A percentile compares a stretch with the other conserved stretches of the same genome.
Evolutionary conservation across 2,797 vertebrate species (phyloP).

Genomic region (Dromococcyx pavoninus): DNA sequence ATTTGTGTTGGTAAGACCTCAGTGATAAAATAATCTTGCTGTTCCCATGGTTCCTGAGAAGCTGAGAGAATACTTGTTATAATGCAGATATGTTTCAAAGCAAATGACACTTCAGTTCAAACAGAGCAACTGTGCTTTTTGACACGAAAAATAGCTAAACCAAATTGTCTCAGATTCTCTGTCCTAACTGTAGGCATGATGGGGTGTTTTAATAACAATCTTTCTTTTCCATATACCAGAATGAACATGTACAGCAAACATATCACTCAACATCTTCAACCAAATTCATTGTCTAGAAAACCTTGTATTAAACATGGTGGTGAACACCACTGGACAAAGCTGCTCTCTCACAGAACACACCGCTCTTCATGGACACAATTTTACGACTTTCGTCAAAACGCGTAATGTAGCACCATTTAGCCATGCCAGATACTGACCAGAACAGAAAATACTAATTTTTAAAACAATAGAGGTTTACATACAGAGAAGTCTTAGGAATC

Average conservation of each 20-base stretch:
- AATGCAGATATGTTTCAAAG: conserved; percentile 24
- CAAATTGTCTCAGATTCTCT: background rate
- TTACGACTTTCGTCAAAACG: background rate
- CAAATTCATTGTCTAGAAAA: background rate
- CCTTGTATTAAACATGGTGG: background rate
- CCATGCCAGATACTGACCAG: background rate
- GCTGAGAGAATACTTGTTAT: conserved; percentile 4
- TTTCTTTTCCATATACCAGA: background rate
- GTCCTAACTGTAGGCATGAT: background rate
- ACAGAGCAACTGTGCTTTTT: background rate
- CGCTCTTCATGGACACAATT: background rate
- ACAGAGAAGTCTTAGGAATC: background rate
- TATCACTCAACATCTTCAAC: background rate
- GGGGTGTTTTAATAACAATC: background rate
- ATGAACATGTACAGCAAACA: conserved; percentile 6
- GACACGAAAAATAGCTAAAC: background rate
- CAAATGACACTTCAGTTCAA: background rate
- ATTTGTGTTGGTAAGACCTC: conserved; percentile 21
- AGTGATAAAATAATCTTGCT: conserved; percentile 35
- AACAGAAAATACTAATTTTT: background rate
- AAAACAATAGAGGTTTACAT: background rate
- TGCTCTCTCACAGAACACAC: background rate
- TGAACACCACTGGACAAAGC: background rate
- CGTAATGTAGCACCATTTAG: background rate
- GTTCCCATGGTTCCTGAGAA: conserved; percentile 61